Evolutionary conservation across 53 echinoderm and acorn worm species (phyloP).

Genomic region (Mesocentrotus franciscanus): DNA sequence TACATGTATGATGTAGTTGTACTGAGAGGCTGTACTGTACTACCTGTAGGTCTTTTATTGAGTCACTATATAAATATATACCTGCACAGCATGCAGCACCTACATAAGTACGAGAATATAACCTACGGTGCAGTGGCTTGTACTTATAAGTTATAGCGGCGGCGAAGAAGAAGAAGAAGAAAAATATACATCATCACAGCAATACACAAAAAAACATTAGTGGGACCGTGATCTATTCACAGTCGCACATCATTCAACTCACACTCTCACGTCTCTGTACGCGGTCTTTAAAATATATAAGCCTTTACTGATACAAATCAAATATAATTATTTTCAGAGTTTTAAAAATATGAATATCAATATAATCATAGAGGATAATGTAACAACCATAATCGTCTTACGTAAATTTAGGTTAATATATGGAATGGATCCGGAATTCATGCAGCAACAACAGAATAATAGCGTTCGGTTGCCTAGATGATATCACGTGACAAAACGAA

Average conservation of each 20-base stretch:
- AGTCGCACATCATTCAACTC: background rate
- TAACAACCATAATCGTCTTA: background rate
- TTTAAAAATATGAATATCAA: background rate
- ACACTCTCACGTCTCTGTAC: background rate
- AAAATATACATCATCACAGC: background rate
- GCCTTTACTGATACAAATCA: background rate
- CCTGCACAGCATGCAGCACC: too few species aligned
- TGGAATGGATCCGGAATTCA: background rate
- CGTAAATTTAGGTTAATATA: background rate
- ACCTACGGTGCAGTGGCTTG: too few species aligned
- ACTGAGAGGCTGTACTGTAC: too few species aligned
- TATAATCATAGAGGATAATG: background rate
- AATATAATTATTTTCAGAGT: background rate
- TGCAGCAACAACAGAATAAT: background rate
- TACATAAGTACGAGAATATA: too few species aligned
- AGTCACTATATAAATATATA: too few species aligned
- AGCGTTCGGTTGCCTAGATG: slow-evolving; percentile 61
- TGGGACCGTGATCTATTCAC: background rate
- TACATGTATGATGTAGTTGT: too few species aligned
- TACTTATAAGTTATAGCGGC: too few species aligned
- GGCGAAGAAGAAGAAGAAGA: too few species aligned
- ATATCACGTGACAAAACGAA: slow-evolving; percentile 61
- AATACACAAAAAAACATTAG: background rate
- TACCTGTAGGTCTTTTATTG: too few species aligned
- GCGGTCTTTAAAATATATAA: background rate